These are phyloP conservation scores for Euura lappo DNA, from an alignment of 1,140 invertebrate genomes.

Conservation along the genomic window DNA sequence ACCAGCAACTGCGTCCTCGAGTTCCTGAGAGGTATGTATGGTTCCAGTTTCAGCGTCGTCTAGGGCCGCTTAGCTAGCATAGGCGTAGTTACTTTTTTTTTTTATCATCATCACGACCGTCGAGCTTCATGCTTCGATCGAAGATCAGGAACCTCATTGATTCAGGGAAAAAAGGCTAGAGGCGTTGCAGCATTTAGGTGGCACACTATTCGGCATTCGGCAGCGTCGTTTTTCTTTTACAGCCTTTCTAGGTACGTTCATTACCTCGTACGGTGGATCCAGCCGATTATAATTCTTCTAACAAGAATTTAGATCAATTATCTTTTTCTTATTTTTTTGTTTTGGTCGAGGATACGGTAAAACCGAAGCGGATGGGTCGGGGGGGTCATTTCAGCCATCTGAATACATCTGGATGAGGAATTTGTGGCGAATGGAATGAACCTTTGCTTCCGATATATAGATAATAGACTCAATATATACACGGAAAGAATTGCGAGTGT, in stretches of 20 bases:
- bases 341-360: background rate
- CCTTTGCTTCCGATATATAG: too few relatives aligned
- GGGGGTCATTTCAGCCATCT: constrained; percentile 3
- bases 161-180: constrained; percentile 36
- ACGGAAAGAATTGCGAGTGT: too few relatives aligned
- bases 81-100: background rate
- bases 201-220: constrained; percentile 27
- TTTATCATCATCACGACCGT: background rate
- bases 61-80: constrained; percentile 34
- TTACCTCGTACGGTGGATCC: constrained; percentile 43
- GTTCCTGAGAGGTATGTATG: constrained; percentile 56
- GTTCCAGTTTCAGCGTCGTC: constrained; percentile 49
- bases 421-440: background rate
- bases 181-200: constrained; percentile 54
- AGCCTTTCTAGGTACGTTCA: constrained; percentile 54
- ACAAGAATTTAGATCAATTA: background rate
- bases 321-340: background rate
- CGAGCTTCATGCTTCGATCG: constrained; percentile 15
- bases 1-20: constrained; percentile 23
- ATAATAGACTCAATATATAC: too few relatives aligned
- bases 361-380: background rate
- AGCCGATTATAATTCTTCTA: constrained; percentile 27
- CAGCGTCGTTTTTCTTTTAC: constrained; percentile 49
- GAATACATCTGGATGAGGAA: background rate
- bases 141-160: background rate